Conservation (phyloP, 2,113 vertebrate species). For the Oplegnathus fasciatus region DNA sequence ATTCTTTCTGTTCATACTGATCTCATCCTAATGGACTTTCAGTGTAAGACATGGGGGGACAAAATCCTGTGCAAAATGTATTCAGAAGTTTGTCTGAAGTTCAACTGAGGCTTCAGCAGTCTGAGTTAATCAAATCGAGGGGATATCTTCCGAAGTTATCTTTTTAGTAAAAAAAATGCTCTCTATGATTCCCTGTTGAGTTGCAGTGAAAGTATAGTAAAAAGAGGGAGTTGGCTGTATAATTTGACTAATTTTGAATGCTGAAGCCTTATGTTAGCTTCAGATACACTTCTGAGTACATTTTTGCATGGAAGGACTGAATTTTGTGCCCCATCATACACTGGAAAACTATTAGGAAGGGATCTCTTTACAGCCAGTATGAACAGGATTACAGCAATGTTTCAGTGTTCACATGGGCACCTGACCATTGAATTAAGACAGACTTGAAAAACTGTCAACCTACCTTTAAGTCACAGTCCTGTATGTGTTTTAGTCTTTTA, state of each 20-base stretch:
- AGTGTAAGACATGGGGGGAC: not conserved
- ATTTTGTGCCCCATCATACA: not conserved
- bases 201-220: too few species aligned
- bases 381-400: not conserved
- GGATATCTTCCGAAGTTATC: not conserved
- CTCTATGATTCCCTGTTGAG: not conserved
- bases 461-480: not conserved
- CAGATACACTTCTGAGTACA: not conserved
- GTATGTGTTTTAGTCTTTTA: not conserved
- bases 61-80: too few species aligned
- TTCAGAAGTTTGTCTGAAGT: not conserved
- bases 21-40: not conserved
- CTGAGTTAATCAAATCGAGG: not conserved
- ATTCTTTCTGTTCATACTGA: too few species aligned
- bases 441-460: not conserved
- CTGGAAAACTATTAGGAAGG: not conserved
- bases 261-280: not conserved
- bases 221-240: not conserved
- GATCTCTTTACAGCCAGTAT: not conserved
- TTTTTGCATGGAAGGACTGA: not conserved
- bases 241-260: not conserved
- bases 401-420: not conserved
- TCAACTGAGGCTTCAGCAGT: not conserved
- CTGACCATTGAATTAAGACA: not conserved
- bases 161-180: not conserved